These are phyloP conservation scores for Coronaproctus castanopsis DNA, from an alignment of 2,888 invertebrate genomes.

Conservation along the genomic window DNA sequence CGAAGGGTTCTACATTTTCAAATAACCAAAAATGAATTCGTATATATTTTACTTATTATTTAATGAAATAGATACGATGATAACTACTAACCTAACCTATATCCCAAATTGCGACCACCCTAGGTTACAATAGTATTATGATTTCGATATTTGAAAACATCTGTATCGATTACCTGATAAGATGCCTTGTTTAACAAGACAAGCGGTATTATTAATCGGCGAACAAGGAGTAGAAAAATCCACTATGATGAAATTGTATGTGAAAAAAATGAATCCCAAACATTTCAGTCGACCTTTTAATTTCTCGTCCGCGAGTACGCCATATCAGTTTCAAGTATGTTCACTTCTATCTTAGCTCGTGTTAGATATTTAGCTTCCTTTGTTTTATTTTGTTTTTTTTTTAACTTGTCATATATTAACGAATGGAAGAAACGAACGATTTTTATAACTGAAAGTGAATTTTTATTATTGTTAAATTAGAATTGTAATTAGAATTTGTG, in stretches of 20 bases:
- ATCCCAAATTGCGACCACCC: slow-evolving; percentile 69
- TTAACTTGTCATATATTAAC: slow-evolving; percentile 85
- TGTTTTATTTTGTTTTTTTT: slow-evolving; percentile 90
- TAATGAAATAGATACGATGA: slow-evolving; percentile 58
- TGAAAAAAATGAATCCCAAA: slow-evolving; percentile 70
- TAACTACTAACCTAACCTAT: slow-evolving; percentile 65
- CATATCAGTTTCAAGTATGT: slow-evolving; percentile 56
- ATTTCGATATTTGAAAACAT: slow-evolving; percentile 91
- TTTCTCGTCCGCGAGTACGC: slow-evolving; percentile 88
- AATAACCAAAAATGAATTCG: background rate
- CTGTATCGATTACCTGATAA: slow-evolving; percentile 70
- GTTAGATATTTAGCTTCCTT: too few species aligned
- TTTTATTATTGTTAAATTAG: too few species aligned
- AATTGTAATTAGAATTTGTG: too few species aligned
- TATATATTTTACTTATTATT: slow-evolving; percentile 3
- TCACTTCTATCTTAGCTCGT: too few species aligned
- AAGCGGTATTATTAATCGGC: slow-evolving; percentile 65
- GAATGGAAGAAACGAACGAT: slow-evolving; percentile 92
- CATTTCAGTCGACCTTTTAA: slow-evolving; percentile 73
- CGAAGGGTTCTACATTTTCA: too few species aligned
- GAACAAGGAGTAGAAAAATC: slow-evolving; percentile 94
- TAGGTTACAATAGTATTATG: slow-evolving; percentile 75
- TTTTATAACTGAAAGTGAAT: slow-evolving; percentile 85
- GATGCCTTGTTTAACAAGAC: slow-evolving; percentile 69
- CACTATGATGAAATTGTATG: slow-evolving; percentile 89